Evolutionary conservation across 2,113 vertebrate species (phyloP), one percentile per base, ranked within the genome.

Genomic region (Epinephelus lanceolatus): DNA sequence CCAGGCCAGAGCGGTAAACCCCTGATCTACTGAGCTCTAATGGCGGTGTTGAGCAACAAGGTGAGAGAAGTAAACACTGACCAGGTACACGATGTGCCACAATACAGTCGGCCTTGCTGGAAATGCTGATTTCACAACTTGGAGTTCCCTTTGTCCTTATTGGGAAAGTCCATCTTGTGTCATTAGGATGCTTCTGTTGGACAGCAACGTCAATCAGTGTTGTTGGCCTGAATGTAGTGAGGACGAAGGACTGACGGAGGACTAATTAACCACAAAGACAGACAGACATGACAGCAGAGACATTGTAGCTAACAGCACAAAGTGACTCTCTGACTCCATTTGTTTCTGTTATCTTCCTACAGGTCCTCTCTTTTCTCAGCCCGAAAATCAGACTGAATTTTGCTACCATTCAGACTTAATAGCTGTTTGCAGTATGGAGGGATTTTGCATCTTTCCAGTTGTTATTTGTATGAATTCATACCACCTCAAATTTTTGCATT

Each of bases 101-200:
- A 45, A 2, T 45, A 10, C 21, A 11, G 9, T 52, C 0, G 1
- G 23, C n/a, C 30, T 73, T 76, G 63, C 69, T 18, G 23, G 70
- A 81, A 71, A 53, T 63, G 12, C 14, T 33, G n/a, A 30, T 85
- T 78, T 68, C 60, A 53, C 61, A 57, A 61, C 72, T 18, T 83
- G 74, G 60, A 84, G 76, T 78, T 86, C 52, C 69, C 65, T 21
- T 51, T 4, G 68, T 62, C 57, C 21, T 1, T 2, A 6, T 0
- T n/a, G 25, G 45, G 25, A 63, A 81, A 85, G 30, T 77, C 25
- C 21, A 65, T 21, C 53, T 30, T 42, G 19, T 30, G 18, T 19
- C 12, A 80, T 53, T 80, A 72, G 79, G 66, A 80, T 59, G 6
- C 84, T 67, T 63, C 49, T 69, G 88, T 86, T 86, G 77, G 55